These are phyloP conservation scores for Eira barbara DNA, from an alignment of 2,113 vertebrate genomes.

Conservation along the genomic window DNA sequence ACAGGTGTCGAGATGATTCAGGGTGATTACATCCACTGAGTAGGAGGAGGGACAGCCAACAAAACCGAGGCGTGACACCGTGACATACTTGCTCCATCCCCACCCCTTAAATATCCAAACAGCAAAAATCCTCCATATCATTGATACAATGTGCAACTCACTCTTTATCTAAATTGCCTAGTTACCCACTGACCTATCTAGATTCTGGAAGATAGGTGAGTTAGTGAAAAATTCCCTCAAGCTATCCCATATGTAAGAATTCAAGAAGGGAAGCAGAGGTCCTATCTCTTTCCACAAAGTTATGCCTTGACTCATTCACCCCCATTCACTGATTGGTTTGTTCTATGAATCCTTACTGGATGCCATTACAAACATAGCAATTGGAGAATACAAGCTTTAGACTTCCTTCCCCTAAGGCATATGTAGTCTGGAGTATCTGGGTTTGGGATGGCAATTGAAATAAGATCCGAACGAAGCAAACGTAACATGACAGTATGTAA, in stretches of 20 bases:
- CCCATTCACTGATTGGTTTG: not conserved
- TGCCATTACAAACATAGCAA: not conserved
- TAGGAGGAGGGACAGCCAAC: not conserved
- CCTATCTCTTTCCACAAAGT: not conserved
- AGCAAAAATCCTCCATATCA: not conserved
- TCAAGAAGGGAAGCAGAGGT: not conserved
- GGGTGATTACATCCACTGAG: not conserved
- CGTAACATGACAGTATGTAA: not conserved
- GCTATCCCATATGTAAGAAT: not conserved
- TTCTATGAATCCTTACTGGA: not conserved
- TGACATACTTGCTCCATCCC: not conserved
- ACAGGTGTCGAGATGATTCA: conserved; percentile 24
- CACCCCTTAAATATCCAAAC: not conserved
- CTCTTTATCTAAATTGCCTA: not conserved
- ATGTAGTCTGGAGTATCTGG: not conserved
- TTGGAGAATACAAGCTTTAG: not conserved
- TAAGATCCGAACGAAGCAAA: not conserved
- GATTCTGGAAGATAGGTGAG: not conserved
- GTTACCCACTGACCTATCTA: not conserved
- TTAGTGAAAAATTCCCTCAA: not conserved
- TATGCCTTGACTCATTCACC: not conserved
- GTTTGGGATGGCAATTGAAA: not conserved
- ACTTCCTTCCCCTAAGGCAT: not conserved
- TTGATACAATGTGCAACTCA: not conserved
- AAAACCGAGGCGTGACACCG: not conserved